These are phyloP conservation scores for Umimayanthus chanpuru DNA, from an alignment of 92 coral and sea anemone species.

Conservation along the genomic window DNA sequence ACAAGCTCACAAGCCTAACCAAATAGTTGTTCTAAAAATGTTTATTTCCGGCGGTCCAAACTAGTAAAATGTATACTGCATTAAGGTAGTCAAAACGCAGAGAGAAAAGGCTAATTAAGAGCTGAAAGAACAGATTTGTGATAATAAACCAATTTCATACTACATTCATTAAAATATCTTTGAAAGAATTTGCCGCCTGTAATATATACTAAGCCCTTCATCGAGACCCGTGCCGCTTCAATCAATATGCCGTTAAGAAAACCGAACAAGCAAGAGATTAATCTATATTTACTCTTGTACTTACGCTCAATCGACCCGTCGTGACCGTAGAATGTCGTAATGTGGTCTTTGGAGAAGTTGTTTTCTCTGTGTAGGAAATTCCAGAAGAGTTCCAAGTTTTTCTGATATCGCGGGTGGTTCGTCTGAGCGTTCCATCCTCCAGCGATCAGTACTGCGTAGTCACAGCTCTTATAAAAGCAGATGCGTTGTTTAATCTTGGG, in stretches of 20 bases:
- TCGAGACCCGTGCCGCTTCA: conserved; percentile 55
- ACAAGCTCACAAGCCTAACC: conserved; percentile 41
- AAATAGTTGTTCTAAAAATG: conserved; percentile 32
- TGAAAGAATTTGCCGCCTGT: conserved; percentile 80
- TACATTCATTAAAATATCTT: conserved; percentile 71
- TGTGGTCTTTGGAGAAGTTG: conserved; percentile 67
- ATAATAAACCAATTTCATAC: conserved; percentile 64
- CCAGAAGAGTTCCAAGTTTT: conserved; percentile 76
- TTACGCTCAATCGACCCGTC: conserved; percentile 84
- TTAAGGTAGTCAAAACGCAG: conserved; percentile 3
- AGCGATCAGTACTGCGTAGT: conserved; percentile 82
- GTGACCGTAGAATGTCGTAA: conserved; percentile 84
- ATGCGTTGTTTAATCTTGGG: conserved; percentile 30
- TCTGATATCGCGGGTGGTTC: conserved; percentile 68
- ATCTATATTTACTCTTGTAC: conserved; percentile 50
- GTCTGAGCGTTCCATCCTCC: conserved; percentile 91
- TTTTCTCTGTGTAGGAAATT: conserved; percentile 68
- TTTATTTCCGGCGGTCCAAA: conserved; percentile 41
- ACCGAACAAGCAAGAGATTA: conserved; percentile 40
- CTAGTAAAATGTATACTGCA: not conserved
- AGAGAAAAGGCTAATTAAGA: conserved; percentile 59
- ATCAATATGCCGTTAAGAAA: conserved; percentile 43
- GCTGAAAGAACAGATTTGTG: conserved; percentile 59
- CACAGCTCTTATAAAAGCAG: conserved; percentile 75
- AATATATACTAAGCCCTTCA: conserved; percentile 68